Base-by-base conservation (phyloP, 2,113 vertebrate genomes). In the Limnothrissa miodon region DNA sequence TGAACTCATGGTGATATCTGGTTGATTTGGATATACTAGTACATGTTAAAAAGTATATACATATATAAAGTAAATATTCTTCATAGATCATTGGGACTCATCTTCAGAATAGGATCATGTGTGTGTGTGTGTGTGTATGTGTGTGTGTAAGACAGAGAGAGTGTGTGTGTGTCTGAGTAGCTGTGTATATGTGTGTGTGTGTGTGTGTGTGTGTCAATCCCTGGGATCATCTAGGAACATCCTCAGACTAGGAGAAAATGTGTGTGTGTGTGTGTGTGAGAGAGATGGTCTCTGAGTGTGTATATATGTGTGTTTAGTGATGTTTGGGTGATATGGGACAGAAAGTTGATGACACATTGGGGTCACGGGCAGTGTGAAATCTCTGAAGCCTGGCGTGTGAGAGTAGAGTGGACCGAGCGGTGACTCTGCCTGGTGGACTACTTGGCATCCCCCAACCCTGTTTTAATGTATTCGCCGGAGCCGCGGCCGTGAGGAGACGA, bases 121-220 rank as follows among this genome's bases (percentile, higher is more conserved):
- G 29, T 29, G 25, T 70, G 62, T 70, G 62, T 70, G 62, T 70
- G 25, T 70, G 59, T 70, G 62, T 33, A 29, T 70, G 62, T 70
- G 56, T 59, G 56, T 29, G 6, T 70, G n/a, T n/a, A n/a, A n/a
- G n/a, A n/a, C n/a, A 70, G 29, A 46, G 42, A 5, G 11, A n/a
- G n/a, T n/a, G n/a, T n/a, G n/a, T 36, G 9, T n/a, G 59, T 78
- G 56, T 29, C 44, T 62, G 51, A 56, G 51, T n/a, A n/a, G n/a
- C n/a, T 59, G 19, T 66, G 10, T 56, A 5, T 56, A 21, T 56
- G 53, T 56, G 10, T 56, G n/a, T n/a, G n/a, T 5, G 45, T 83
- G 56, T 80, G 79, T 74, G 83, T 80, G 78, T 66, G 78, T 79
- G 29, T 79, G 51, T 70, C n/a, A n/a, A n/a, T n/a, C n/a, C n/a